Evolutionary conservation across 2,113 vertebrate genomes (phyloP), one percentile per base, ranked within the genome.

Genomic region (Dasyornis broadbenti): DNA sequence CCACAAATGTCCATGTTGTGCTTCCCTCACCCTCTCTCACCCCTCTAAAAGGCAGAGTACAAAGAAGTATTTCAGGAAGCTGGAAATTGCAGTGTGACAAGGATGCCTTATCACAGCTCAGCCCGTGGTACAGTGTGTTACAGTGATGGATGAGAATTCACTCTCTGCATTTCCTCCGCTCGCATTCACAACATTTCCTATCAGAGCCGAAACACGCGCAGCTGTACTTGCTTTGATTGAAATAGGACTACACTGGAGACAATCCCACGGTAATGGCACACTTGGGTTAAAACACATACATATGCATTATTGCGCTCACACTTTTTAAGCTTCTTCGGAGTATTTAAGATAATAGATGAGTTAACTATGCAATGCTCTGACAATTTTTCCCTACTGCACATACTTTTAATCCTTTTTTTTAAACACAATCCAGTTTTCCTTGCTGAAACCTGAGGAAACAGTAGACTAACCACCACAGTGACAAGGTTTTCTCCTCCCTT

Each of bases 121-220:
- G 92, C 69, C 84, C 71, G 40, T 35, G 91, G 86, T 40, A 88
- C 44, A 95, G 83, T 35, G 60, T 84, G 88, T 82, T 96, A 68
- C 83, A 97, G 94, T 96, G 95, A 97, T 95, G 95, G 92, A 97
- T 94, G 96, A 96, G 92, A 92, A 96, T 70, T 82, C 87, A 42
- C 66, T 94, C 92, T 63, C 90, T 56, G 42, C 49, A 63, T 93
- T 97, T 95, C 88, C 64, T 69, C 94, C 61, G 12, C 11, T 81
- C 22, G 33, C 75, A 78, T 92, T 92, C 79, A 59, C 82, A 80
- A 10, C 66, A 18, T 83, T 95, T 88, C 86, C 90, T 97, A 96
- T 97, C 96, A 95, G 94, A 82, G 61, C 35, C 35, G 42, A 77
- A 92, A n/a, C 95, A 95, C 66, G 82, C 1, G 3, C 53, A 90